These are phyloP conservation scores for Drosophila navojoa DNA, from an alignment of 1,140 invertebrate genomes.

Conservation along the genomic window DNA sequence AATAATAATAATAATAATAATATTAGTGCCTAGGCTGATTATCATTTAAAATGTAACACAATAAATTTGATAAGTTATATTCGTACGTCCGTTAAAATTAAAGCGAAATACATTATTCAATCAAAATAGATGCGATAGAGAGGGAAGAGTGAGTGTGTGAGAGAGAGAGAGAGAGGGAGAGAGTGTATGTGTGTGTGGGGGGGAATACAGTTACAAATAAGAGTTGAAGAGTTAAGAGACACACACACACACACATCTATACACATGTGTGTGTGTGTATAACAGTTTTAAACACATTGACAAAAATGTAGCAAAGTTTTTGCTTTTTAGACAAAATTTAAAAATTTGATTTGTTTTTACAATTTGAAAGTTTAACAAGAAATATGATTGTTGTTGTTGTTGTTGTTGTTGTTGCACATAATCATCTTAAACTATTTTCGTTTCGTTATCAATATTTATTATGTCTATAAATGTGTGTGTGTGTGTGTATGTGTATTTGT, in stretches of 20 bases:
- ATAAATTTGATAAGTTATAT: constrained; percentile 49
- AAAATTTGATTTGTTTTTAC: background rate
- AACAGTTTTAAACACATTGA: too few species aligned
- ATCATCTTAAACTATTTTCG: constrained; percentile 23
- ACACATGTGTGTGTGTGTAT: background rate
- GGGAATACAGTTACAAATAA: constrained; percentile 31
- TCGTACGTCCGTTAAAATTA: constrained; percentile 33
- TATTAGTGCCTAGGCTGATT: constrained; percentile 25
- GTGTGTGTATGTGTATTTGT: background rate
- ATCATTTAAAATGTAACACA: constrained; percentile 56
- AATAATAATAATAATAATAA: too few species aligned
- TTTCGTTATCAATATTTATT: too few species aligned
- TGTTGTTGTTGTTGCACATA: constrained; percentile 13
- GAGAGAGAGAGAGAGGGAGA: constrained; percentile 31
- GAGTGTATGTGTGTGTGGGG: constrained; percentile 24
- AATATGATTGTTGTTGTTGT: background rate
- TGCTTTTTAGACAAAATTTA: too few species aligned
- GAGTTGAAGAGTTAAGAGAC: background rate
- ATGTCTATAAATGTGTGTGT: too few species aligned
- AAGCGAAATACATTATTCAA: constrained; percentile 39
- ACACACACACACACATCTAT: background rate
- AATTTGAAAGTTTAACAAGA: constrained; percentile 23
- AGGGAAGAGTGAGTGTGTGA: constrained; percentile 17
- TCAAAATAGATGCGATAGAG: constrained; percentile 2
- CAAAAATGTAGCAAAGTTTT: too few species aligned